Percentiles rank a stretch among this genome's conserved stretches.
Evolutionary conservation across 2,888 invertebrate genomes (phyloP).

Genomic region (Athalia cordata): DNA sequence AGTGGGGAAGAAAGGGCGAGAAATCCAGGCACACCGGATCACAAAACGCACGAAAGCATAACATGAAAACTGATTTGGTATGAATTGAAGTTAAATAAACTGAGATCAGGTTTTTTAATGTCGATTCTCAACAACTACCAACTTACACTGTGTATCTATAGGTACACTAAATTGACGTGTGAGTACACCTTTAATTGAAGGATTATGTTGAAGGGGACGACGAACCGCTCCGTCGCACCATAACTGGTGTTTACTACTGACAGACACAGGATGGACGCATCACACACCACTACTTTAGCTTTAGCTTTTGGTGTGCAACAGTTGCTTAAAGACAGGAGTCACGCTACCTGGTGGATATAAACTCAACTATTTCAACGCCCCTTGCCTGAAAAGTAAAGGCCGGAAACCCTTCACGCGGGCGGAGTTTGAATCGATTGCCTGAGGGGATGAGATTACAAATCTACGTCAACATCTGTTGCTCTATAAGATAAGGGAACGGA

Average conservation of each 20-base stretch:
- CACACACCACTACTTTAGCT: constrained; percentile 36
- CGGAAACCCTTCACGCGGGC: background rate
- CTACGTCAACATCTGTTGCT: too few relatives aligned
- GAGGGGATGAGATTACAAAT: background rate
- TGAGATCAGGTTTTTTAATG: too few relatives aligned
- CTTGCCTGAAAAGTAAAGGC: too few relatives aligned
- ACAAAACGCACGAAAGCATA: constrained; percentile 1
- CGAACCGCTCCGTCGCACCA: constrained; percentile 49
- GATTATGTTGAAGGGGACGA: background rate
- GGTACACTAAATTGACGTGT: constrained; percentile 2
- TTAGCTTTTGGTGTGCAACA: constrained; percentile 49
- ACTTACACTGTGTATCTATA: background rate
- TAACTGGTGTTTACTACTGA: constrained; percentile 63
- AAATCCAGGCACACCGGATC: constrained; percentile 26
- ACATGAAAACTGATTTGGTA: background rate
- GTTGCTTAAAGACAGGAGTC: constrained; percentile 49
- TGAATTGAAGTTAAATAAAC: too few relatives aligned
- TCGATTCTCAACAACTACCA: too few relatives aligned
- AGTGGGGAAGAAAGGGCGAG: constrained; percentile 1
- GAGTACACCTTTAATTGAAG: background rate
- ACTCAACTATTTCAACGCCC: constrained; percentile 29
- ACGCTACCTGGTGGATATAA: constrained; percentile 33
- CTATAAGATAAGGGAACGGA: too few relatives aligned
- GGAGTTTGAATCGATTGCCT: background rate
- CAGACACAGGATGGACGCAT: constrained; percentile 46